Percentiles rank a stretch among this genome's conserved stretches.
These are phyloP conservation scores for Pseudachorutes palmiensis DNA, from an alignment of 1,140 invertebrate genomes.

Conservation along the genomic window DNA sequence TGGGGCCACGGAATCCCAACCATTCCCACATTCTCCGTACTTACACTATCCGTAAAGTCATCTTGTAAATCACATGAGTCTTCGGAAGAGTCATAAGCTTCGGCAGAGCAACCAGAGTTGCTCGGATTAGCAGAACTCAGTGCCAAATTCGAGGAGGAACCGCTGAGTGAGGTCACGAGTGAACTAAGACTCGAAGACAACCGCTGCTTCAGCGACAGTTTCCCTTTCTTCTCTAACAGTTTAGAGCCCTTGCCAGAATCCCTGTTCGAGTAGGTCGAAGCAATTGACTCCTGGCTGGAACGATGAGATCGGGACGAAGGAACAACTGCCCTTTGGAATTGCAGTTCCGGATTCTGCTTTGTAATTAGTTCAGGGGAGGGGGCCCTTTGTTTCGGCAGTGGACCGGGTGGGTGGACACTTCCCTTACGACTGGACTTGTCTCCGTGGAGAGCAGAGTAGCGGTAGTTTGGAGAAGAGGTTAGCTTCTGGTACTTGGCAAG, in stretches of 20 bases:
- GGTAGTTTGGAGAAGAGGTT: conserved; percentile 10
- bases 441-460: too few relatives aligned
- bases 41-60: conserved; percentile 31
- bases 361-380: conserved; percentile 25
- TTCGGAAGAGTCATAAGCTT: conserved; percentile 21
- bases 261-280: neutral
- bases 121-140: too few relatives aligned
- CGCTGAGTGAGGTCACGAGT: conserved; percentile 30
- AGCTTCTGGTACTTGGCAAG: conserved; percentile 6
- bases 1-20: too few relatives aligned
- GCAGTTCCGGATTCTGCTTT: conserved; percentile 1
- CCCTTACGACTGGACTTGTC: too few relatives aligned
- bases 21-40: too few relatives aligned
- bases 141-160: conserved; percentile 20
- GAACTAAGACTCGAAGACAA: conserved; percentile 36
- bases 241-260: neutral
- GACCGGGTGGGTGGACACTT: too few relatives aligned
- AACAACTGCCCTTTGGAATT: neutral
- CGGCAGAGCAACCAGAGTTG: too few relatives aligned
- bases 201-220: conserved; percentile 28
- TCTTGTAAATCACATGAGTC: conserved; percentile 31
- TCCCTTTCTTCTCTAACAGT: conserved; percentile 5
- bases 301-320: neutral
- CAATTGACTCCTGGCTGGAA: neutral
- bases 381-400: too few relatives aligned